Percentiles rank a stretch among this genome's conserved stretches.
phyloP scores from a whole-genome alignment of 2,797 vertebrate species.

The Mus minutoides region DNA sequence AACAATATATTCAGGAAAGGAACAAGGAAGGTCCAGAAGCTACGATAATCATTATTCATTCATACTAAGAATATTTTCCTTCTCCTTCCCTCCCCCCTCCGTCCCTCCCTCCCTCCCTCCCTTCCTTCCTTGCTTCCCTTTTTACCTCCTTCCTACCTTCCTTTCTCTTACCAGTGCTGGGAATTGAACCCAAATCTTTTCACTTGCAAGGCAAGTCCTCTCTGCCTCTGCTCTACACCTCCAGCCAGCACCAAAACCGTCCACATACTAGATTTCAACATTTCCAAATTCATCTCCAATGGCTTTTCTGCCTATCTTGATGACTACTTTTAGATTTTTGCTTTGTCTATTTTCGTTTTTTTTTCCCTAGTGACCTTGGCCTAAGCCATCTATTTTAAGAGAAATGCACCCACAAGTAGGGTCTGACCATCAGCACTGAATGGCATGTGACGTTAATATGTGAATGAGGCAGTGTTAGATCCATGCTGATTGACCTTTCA shows the following conservation, averaged over 20 bases:
- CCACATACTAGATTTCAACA: neutral
- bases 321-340: neutral
- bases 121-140: neutral
- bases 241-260: neutral
- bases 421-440: constrained; percentile 24
- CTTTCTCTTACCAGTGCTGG: neutral
- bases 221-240: too few relatives aligned
- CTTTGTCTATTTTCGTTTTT: constrained; percentile 47
- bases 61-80: neutral
- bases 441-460: neutral
- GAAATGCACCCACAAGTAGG: neutral
- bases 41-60: neutral
- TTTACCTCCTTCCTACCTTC: too few relatives aligned
- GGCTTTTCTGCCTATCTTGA: neutral
- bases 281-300: neutral
- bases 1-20: neutral
- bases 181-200: neutral
- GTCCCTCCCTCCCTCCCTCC: too few relatives aligned
- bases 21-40: neutral
- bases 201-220: neutral
- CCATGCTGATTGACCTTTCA: neutral
- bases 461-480: neutral
- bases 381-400: constrained; percentile 13
- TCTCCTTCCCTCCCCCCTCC: neutral
- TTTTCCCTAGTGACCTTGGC: constrained; percentile 1